Conservation (phyloP, 2,113 vertebrate genomes). For the Alectura lathami region DNA sequence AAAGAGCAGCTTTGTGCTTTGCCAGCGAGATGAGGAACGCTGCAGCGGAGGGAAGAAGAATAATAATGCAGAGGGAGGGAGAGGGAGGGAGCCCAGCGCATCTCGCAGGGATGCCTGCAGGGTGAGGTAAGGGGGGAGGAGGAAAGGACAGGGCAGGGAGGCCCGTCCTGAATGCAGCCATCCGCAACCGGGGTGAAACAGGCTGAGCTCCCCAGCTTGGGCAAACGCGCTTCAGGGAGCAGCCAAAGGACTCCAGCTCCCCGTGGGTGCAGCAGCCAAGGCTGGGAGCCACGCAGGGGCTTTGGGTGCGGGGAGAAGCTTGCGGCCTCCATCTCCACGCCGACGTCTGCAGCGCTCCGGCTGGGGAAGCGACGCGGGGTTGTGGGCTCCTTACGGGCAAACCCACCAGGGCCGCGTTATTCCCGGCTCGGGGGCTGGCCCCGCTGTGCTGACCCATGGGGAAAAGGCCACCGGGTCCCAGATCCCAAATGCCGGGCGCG, state of each 20-base stretch:
- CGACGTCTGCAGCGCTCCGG: neutral
- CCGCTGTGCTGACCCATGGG: neutral
- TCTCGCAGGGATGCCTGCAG: neutral
- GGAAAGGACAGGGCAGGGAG: neutral
- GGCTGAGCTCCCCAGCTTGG: neutral
- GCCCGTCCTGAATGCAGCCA: neutral
- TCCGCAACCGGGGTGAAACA: rapidly evolving
- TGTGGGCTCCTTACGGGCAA: neutral
- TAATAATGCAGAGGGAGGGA: neutral
- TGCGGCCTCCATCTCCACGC: neutral
- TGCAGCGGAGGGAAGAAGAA: neutral
- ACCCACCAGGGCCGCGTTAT: neutral
- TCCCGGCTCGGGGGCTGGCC: neutral
- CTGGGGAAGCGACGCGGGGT: neutral
- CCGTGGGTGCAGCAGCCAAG: neutral
- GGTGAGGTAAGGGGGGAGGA: neutral
- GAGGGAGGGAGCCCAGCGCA: neutral
- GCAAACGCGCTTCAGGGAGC: neutral
- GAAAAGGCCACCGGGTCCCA: neutral
- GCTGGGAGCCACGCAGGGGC: neutral
- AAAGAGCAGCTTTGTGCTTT: constrained; percentile 74
- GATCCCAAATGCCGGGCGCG: neutral
- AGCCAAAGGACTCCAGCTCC: neutral
- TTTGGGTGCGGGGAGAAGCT: neutral
- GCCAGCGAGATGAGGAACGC: neutral